Conservation (phyloP, 2,888 invertebrate species). For the Antitype chi region DNA sequence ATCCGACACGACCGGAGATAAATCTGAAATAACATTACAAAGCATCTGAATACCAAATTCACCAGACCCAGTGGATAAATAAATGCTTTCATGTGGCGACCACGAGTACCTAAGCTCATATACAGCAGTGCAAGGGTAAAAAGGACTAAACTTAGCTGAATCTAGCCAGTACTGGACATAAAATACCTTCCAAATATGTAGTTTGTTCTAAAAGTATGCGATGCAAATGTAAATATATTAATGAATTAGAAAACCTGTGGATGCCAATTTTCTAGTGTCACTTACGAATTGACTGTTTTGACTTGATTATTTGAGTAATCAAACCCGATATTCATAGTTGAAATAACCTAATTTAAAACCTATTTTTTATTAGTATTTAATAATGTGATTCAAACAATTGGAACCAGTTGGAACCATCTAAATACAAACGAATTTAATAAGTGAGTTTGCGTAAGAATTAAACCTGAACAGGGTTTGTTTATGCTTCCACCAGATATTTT, state of each 20-base stretch:
- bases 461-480: neutral
- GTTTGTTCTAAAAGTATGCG: neutral
- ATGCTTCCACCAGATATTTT: neutral
- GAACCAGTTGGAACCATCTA: neutral
- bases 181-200: neutral
- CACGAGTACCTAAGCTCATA: neutral
- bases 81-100: no score
- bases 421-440: neutral
- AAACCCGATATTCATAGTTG: neutral
- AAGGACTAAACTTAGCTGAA: neutral
- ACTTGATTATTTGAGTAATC: neutral
- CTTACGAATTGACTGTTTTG: neutral
- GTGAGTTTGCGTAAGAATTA: neutral
- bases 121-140: neutral
- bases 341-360: neutral
- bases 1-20: no score
- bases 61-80: no score
- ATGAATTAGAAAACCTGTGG: neutral
- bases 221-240: neutral
- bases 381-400: no score
- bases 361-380: neutral
- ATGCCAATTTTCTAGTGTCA: neutral
- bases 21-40: neutral
- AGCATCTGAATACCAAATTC: no score
- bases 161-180: neutral